phyloP scores from a whole-genome alignment of 2,113 vertebrate genomes.

The Petrocephalus microphthalmus region DNA sequence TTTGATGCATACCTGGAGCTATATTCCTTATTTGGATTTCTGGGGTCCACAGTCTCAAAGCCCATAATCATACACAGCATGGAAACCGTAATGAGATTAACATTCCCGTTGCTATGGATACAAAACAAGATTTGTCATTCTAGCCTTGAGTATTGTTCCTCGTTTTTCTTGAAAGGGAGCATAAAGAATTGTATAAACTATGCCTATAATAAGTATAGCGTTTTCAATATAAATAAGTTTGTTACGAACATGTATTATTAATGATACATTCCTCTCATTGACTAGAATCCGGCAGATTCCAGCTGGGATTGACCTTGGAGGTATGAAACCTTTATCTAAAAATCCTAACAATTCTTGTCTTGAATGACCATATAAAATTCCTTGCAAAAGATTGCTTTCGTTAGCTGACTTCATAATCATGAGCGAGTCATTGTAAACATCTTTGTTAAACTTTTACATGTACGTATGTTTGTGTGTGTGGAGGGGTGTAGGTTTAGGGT shows the following conservation, averaged over 20 bases:
- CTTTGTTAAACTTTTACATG: background rate
- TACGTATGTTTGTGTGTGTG: background rate
- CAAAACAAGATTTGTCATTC: constrained; percentile 32
- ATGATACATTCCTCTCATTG: background rate
- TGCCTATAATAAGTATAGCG: background rate
- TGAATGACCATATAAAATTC: background rate
- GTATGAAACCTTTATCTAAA: background rate
- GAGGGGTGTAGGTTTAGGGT: too few relatives aligned
- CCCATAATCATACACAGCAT: constrained; percentile 33
- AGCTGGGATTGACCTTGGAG: background rate
- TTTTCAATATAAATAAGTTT: background rate
- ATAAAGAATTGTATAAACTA: constrained; percentile 11
- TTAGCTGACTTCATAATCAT: background rate
- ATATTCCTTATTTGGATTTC: constrained; percentile 34
- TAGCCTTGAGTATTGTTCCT: constrained; percentile 34
- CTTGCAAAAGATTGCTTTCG: background rate
- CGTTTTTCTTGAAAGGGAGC: constrained; percentile 23
- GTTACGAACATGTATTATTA: background rate
- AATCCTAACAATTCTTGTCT: background rate
- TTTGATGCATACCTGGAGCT: constrained; percentile 29
- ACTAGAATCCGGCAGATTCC: background rate
- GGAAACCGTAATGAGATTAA: constrained; percentile 36
- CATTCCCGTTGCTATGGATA: constrained; percentile 46
- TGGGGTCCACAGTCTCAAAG: constrained; percentile 23
- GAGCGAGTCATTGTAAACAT: background rate